Percentiles rank a stretch among this genome's conserved stretches.
These are phyloP conservation scores for Julus scanicus DNA, from an alignment of 2,888 invertebrate genomes.

Conservation along the genomic window DNA sequence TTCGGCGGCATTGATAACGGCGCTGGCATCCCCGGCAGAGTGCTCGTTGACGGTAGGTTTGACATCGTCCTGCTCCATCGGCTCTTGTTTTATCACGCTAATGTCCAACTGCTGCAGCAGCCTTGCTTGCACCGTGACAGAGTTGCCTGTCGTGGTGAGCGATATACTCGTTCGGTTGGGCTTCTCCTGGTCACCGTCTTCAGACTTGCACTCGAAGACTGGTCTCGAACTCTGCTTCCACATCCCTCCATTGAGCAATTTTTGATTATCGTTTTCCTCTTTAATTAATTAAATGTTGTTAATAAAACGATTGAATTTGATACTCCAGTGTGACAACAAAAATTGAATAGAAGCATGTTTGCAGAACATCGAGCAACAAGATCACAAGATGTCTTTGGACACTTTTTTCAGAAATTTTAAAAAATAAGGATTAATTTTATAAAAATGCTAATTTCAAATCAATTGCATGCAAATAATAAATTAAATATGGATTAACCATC, in stretches of 20 bases:
- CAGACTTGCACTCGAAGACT: background rate
- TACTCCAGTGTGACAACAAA: no score
- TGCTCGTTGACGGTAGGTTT: background rate
- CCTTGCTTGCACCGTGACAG: background rate
- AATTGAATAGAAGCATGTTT: no score
- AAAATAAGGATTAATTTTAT: no score
- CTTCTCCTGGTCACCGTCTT: background rate
- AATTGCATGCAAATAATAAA: no score
- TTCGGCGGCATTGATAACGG: background rate
- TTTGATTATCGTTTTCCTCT: background rate
- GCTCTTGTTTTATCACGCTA: slow-evolving; percentile 17
- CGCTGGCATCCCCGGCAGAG: background rate
- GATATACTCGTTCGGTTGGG: slow-evolving; percentile 9
- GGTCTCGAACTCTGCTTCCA: slow-evolving; percentile 9
- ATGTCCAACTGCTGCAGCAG: slow-evolving; percentile 6
- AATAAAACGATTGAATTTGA: background rate
- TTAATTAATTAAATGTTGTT: background rate
- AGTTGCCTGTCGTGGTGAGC: background rate
- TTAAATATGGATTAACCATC: no score
- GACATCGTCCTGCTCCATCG: background rate
- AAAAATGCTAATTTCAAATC: no score
- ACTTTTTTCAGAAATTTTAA: no score
- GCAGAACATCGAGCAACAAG: background rate
- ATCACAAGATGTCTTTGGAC: no score
- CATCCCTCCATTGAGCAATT: background rate